Evolutionary conservation across 2,113 vertebrate genomes (phyloP), one percentile per base, ranked within the genome.

Genomic region (Chlorodrepanis virens): DNA sequence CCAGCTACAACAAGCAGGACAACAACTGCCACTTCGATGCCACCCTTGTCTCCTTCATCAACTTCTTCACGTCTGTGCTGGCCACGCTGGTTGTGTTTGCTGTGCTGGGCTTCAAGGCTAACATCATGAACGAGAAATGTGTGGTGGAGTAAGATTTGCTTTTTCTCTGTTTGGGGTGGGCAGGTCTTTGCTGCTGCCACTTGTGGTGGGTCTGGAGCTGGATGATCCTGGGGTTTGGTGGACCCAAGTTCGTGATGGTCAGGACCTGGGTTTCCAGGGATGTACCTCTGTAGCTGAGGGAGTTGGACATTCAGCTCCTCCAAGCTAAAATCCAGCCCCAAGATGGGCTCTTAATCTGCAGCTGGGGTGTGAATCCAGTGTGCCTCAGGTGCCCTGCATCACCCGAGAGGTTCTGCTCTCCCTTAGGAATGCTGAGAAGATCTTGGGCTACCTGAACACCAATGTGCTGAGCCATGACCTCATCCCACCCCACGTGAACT

Each of bases 21-120:
- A 99, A 99, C 98, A 99, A 99, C 98, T 99, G 99, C 94, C 99
- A 99, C 96, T 99, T 99, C 6, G 99, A 99, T 2, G 99, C 99
- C 0, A 98, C 98, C 0, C 98, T 99, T 1, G 99, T 99, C 78
- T 99, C 99, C 93, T 87, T 99, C 96, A 99, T 99, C 96, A 99
- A 99, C 97, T 99, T 99, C 94, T 97, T 99, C 67, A 99, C 99
- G 1, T 99, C 99, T 0, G 98, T 99, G 92, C 93, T 99, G 97
- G 99, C 99, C 94, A 99, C 99, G 6, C 97, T 99, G 35, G 99
- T 99, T 33, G 99, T 99, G 76, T 99, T 99, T 29, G 99, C 99
- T 5, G 99, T 99, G 82, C 98, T 99, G 94, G 99, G 99, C 63
- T 99, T 99, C 98, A 99, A 99, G 97, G 99, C 99, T 59, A 99